Evolutionary conservation across 2,797 vertebrate genomes (phyloP).

Genomic region (Macropus fuliginosus): DNA sequence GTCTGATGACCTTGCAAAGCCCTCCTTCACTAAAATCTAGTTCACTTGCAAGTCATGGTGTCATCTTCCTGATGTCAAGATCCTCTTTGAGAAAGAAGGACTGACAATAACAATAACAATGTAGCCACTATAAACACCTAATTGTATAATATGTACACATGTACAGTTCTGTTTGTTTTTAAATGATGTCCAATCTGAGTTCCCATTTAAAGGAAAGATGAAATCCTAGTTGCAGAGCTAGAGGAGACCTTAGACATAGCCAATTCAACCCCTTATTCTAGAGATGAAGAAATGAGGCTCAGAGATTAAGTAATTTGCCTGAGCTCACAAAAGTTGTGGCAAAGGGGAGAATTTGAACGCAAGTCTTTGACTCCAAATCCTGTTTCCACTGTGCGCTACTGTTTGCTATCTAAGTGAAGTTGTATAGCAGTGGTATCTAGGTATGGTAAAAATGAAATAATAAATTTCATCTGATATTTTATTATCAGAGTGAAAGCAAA

Average conservation of each 20-base stretch:
- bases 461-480: not conserved
- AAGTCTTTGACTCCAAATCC: not conserved
- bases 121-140: not conserved
- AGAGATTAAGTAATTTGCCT: not conserved
- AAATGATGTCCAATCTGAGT: not conserved
- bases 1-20: no score
- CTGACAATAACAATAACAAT: no score
- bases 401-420: not conserved
- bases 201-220: not conserved
- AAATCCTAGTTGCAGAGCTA: not conserved
- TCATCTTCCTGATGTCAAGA: no score
- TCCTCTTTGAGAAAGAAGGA: no score
- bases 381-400: not conserved
- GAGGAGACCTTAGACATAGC: not conserved
- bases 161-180: not conserved
- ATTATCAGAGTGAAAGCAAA: not conserved
- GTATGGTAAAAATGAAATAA: not conserved
- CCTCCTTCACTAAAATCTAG: no score
- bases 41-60: no score
- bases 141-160: not conserved
- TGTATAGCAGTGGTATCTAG: conserved; percentile 22
- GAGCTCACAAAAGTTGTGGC: not conserved
- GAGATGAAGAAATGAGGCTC: not conserved
- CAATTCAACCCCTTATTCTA: not conserved
- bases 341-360: not conserved